Evolutionary conservation across 2,797 vertebrate genomes (phyloP), one percentile per base, ranked within the genome.

Genomic region (Gymnoscopelus microlampas): DNA sequence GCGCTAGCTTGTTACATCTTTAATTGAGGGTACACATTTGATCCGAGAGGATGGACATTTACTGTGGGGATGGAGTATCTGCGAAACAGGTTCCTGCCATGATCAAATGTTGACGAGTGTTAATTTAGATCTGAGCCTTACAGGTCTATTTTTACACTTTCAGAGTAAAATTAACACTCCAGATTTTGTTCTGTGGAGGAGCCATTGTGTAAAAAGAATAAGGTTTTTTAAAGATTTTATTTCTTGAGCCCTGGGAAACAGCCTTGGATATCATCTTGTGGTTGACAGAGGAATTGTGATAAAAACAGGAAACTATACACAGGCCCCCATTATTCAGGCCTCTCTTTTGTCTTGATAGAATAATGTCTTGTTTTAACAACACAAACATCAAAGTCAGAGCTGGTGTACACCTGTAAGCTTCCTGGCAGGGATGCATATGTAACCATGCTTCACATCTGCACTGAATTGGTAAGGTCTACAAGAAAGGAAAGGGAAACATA

Each of bases 341-440:
- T 66, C 65, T 60, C 66, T 73, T 63, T n/a, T 49, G 53, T 53
- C 59, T 56, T 71, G 29, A 67, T 15, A 72, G 51, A 83, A 76
- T 71, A 66, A 81, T 48, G 35, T 64, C 64, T 70, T 67, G 60
- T 63, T 72, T 76, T 47, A 75, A 68, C 55, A 83, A 66, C 73
- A 65, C 67, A 82, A 74, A 77, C 70, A 81, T 82, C 74, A 85
- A 88, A 85, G 79, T 61, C 58, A n/a, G 70, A 74, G 82, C 53
- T 77, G 66, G 53, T 77, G 73, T 81, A 76, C 83, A 91, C 87
- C 88, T 90, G 87, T 75, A 82, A 44, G 69, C 66, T 71, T 76
- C 73, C 57, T 85, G 85, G 81, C 84, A 65, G 53, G n/a, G 5
- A 66, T 57, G 54, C 26, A 55, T 32, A 3, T 53, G 5, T 32